Conservation (phyloP, 2,888 invertebrate genomes). For the Orgyia antiqua region DNA sequence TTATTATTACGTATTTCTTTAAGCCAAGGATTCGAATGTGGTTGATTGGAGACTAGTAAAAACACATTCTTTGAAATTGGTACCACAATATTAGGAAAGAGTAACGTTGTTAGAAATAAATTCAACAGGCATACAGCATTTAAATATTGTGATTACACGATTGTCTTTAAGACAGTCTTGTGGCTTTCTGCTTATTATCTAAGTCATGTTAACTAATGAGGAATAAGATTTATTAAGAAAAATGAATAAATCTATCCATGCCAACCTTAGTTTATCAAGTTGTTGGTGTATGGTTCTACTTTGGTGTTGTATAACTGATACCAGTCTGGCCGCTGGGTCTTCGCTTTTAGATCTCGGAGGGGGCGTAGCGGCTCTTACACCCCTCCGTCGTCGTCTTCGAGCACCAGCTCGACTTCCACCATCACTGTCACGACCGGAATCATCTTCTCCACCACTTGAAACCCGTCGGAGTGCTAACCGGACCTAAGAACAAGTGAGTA, state of each 20-base stretch:
- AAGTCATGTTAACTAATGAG: too few species aligned
- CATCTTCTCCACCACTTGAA: constrained; percentile 71
- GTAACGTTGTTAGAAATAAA: too few species aligned
- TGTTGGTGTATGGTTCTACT: constrained; percentile 70
- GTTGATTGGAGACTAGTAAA: too few species aligned
- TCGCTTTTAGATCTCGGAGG: constrained; percentile 53
- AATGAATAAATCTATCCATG: background rate
- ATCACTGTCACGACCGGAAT: constrained; percentile 71
- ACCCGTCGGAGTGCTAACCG: constrained; percentile 64
- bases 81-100: too few species aligned
- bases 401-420: constrained; percentile 51
- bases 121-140: too few species aligned
- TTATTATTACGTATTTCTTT: too few species aligned
- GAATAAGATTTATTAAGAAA: background rate
- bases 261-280: constrained; percentile 64
- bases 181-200: too few species aligned
- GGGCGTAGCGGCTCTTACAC: constrained; percentile 48
- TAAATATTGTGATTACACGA: too few species aligned
- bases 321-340: constrained; percentile 63
- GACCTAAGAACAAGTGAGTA: constrained; percentile 47
- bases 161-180: too few species aligned
- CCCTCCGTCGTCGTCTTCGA: constrained; percentile 46
- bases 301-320: constrained; percentile 69
- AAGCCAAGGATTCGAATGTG: too few species aligned
- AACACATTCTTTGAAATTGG: too few species aligned